Evolutionary conservation across 2,888 invertebrate species (phyloP), one percentile per base, ranked within the genome.

Genomic region (Gisinianus flammeolus): DNA sequence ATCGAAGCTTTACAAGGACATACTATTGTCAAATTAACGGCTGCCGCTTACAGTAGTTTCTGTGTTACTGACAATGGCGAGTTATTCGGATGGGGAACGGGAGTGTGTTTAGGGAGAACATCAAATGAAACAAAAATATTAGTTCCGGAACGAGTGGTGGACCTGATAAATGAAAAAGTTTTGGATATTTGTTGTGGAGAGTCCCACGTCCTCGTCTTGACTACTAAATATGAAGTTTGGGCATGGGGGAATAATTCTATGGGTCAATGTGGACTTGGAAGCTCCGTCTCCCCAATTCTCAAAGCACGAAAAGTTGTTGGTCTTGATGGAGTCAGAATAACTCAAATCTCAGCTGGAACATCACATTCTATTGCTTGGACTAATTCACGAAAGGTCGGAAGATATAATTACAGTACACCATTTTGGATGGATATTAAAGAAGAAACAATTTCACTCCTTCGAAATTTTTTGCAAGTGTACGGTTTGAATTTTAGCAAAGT

Each of bases 221-320:
- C 90, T 0, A 89, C 90, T 82, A 89, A 89, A 76, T 86, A 88
- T 80, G 87, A 88, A 79, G 88, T 89, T 0, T 83, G 22, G 31
- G 78, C 80, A 0, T 84, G 81, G 81, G 90, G 91, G n/a, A 89
- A 89, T 82, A 91, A 91, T 85, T 89, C 90, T 0, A 90, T 90
- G 90, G 91, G 91, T 0, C 91, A 91, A 85, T 91, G 91, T 86
- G 91, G 91, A 0, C 90, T 90, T 83, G 91, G 91, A 2, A 90
- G 91, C 85, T 88, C 89, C 0, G 89, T 89, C 54, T 90, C 90
- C 79, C 91, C 91, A 3, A 87, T 91, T 4, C 88, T 89, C 0
- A 86, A 89, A 71, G 91, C 91, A 0, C 86, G 88, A 64, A 89
- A 89, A 85, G 90, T 91, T 0, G 85, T 89, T 31, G 90, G 90